phyloP scores from a whole-genome alignment of 2,888 invertebrate genomes.

The Sphaerophoria rueppellii region DNA sequence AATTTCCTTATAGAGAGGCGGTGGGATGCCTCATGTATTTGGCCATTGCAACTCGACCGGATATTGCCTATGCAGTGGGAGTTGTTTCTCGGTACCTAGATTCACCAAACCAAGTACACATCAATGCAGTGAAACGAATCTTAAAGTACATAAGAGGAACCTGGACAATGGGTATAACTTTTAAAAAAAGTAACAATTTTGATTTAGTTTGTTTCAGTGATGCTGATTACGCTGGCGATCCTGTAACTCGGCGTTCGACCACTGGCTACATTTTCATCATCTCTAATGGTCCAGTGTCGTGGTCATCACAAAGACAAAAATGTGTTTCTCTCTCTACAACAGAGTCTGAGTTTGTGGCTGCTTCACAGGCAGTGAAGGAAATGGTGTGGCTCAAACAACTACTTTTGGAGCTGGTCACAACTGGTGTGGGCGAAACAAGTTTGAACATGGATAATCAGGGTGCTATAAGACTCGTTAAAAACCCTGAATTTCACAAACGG shows the following conservation, averaged over 20 bases:
- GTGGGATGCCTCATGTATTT: constrained; percentile 1
- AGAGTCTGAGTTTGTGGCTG: background rate
- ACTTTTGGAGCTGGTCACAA: constrained; percentile 6
- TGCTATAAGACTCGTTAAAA: constrained; percentile 6
- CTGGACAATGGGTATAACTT: background rate
- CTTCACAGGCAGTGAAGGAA: constrained; percentile 8
- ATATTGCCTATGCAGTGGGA: too few relatives aligned
- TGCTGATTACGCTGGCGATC: background rate
- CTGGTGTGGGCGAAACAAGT: constrained; percentile 7
- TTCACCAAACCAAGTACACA: background rate
- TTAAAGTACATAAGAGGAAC: constrained; percentile 1
- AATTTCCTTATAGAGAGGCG: constrained; percentile 1
- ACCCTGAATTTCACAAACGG: constrained; percentile 4
- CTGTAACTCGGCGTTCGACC: background rate
- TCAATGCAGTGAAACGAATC: background rate
- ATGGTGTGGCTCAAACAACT: constrained; percentile 12
- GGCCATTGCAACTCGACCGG: background rate
- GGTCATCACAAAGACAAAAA: constrained; percentile 15
- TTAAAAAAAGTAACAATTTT: background rate
- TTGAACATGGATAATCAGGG: constrained; percentile 13
- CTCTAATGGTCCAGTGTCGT: constrained; percentile 3
- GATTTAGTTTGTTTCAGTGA: constrained; percentile 5
- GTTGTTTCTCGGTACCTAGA: constrained; percentile 4
- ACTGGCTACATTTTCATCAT: background rate
- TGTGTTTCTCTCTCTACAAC: constrained; percentile 8